Base-by-base conservation (phyloP, 2,113 vertebrate species). In the Vimba vimba region DNA sequence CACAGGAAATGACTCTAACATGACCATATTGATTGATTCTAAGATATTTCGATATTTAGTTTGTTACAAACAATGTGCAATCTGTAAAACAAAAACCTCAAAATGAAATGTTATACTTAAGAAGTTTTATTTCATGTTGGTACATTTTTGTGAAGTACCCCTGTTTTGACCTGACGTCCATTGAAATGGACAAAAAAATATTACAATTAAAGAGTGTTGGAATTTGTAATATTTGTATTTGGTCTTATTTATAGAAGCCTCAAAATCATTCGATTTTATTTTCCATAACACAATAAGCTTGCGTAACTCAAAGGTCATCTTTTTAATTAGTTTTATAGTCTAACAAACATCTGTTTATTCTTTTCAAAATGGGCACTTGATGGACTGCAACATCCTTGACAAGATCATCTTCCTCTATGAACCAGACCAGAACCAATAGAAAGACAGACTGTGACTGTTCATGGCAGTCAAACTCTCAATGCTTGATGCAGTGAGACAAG, bases 401-500 rank as follows among this genome's bases (percentile, higher is more conserved):
- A 74, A 73, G 52, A 73, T 59, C 21, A 59, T 15, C 50, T 30
- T 83, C 45, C 81, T 52, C 45, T 69, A 19, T 52, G 45, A 68
- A 30, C n/a, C 60, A 62, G 55, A 25, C 23, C 33, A 33, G 33
- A 33, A 50, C 17, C 78, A 79, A 84, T 57, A 88, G 81, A 88
- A 86, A 86, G 88, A 90, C 8, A 86, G 33, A 71, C 50, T 89
- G 87, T 91, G 87, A 78, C 77, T 89, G 91, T 85, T 87, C 75
- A 88, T 91, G 92, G 91, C 93, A 90, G 86, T 93, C 90, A 89
- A 47, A 78, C 89, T 81, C 76, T 83, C 90, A 86, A 86, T 83
- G 71, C 6, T 83, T 92, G 92, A 95, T 94, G 88, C 89, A 93
- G 90, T 91, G 88, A 88, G 92, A 93, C 92, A 90, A 90, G 85